Base-by-base conservation (phyloP, 53 echinoderm and acorn worm genomes). In the Stichopus horrens region DNA sequence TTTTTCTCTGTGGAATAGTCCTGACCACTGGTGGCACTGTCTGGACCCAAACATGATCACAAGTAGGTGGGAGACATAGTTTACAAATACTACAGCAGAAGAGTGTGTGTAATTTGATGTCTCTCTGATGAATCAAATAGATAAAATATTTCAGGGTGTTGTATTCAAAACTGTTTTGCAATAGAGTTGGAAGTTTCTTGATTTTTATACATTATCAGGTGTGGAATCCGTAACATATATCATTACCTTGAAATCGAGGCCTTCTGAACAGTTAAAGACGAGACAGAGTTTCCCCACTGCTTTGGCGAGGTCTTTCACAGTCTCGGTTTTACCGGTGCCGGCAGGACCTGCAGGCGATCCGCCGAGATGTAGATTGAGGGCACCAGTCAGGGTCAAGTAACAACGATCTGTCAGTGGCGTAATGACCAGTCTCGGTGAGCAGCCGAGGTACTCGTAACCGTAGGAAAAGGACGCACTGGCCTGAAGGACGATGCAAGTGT, bases 261-360 rank as follows among this genome's bases (percentile, higher is more conserved):
- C 99, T 73, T 98, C 99, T 9, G 99, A 98, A 75, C 99, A 98
- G 91, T 98, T 98, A 91, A 98, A 98, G 58, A 98, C 99, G 19
- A 98, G 87, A 75, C 99, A 98, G 80, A 96, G 96, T 76, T 98
- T 98, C 6, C 99, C 99, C 8, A 98, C 81, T 9, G 96, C 92
- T 82, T 98, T 98, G 77, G 99, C 99, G 75, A 98, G 88, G 79
- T 98, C 99, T 75, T 98, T 98, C 84, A 98, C 99, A 5, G 99
- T 98, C 92, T 98, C 99, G 23, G 99, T 98, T 88, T 98, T 98
- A n/a, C 99, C 99, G 4, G 99, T 98, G 6, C 99, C 99, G 10
- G 99, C 99, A 11, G 99, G 99, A 9, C 99, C 99, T 20, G 99
- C 99, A 4, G 99, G 99, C 5, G 99, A 98, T 14, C 99, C 95